Conservation (phyloP, 2,113 vertebrate species). For the Triplophysa rosa region DNA sequence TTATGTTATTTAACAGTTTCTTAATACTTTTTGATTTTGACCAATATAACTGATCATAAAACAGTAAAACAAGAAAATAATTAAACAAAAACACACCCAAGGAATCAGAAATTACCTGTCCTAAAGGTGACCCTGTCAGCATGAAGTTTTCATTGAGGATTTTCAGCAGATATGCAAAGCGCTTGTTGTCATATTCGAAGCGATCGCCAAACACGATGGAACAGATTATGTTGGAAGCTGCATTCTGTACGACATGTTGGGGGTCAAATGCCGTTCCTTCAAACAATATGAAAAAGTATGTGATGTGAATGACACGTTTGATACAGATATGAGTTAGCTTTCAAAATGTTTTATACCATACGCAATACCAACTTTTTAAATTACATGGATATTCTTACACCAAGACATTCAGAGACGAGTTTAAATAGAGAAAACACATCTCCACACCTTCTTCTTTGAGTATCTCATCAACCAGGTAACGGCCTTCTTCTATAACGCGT, state of each 20-base stretch:
- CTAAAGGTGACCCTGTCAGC: slow-evolving; percentile 15
- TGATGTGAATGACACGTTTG: no score
- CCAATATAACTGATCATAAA: no score
- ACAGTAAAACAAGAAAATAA: no score
- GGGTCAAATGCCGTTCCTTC: slow-evolving; percentile 51
- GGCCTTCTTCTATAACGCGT: slow-evolving; percentile 54
- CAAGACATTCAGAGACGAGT: background rate
- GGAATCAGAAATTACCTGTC: slow-evolving; percentile 36
- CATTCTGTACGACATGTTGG: slow-evolving; percentile 45
- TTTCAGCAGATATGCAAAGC: slow-evolving; percentile 53
- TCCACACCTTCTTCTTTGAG: slow-evolving; percentile 43
- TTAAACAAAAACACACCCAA: background rate
- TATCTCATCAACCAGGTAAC: slow-evolving; percentile 40
- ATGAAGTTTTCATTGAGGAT: slow-evolving; percentile 43
- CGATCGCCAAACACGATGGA: slow-evolving; percentile 61
- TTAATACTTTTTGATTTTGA: no score
- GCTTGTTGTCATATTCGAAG: slow-evolving; percentile 54
- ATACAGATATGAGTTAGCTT: no score
- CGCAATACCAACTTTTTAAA: no score
- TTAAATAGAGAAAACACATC: background rate
- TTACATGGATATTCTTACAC: no score
- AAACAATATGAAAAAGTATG: background rate
- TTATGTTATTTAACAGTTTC: no score
- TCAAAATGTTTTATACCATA: background rate
- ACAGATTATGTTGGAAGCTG: slow-evolving; percentile 62